These are phyloP conservation scores for Caenorhabditis remanei DNA, from an alignment of 1,140 invertebrate species.

Conservation along the genomic window DNA sequence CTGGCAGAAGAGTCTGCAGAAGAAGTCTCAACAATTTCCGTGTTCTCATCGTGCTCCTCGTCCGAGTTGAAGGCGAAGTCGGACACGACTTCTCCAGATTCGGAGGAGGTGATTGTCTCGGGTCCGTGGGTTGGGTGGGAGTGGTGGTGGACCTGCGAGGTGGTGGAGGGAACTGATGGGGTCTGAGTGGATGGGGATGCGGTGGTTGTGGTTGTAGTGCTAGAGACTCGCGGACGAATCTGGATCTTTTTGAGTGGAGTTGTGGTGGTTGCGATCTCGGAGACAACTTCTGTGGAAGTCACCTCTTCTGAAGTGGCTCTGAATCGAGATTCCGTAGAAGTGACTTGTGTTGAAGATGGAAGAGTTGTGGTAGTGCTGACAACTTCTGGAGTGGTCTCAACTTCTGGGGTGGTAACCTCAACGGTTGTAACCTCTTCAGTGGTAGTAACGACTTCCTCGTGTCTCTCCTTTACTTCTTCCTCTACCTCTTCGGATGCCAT, in stretches of 20 bases:
- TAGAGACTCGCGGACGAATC: slow-evolving; percentile 20
- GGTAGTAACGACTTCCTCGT: not conserved
- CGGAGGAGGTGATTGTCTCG: slow-evolving; percentile 17
- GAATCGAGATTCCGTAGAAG: not conserved
- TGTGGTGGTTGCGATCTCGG: slow-evolving; percentile 5
- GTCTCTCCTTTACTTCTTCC: slow-evolving; percentile 1
- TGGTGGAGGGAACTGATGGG: not conserved
- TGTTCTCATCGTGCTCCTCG: slow-evolving; percentile 21
- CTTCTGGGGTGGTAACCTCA: not conserved
- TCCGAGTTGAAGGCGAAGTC: slow-evolving; percentile 51
- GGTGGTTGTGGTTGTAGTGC: slow-evolving; percentile 17
- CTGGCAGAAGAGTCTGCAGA: not conserved
- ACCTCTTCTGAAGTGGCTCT: slow-evolving; percentile 3
- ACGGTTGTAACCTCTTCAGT: not conserved
- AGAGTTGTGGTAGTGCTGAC: slow-evolving; percentile 20
- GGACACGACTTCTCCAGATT: slow-evolving; percentile 8
- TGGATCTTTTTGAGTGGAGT: slow-evolving; percentile 49
- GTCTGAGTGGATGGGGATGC: not conserved
- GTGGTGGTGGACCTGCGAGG: not conserved
- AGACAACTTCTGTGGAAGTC: not conserved
- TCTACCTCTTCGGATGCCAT: slow-evolving; percentile 17
- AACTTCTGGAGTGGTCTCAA: not conserved
- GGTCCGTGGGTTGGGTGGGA: not conserved
- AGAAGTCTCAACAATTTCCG: slow-evolving; percentile 47
- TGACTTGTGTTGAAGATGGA: not conserved